Evolutionary conservation across 2,888 invertebrate genomes (phyloP).

Genomic region (Apodemia zela): DNA sequence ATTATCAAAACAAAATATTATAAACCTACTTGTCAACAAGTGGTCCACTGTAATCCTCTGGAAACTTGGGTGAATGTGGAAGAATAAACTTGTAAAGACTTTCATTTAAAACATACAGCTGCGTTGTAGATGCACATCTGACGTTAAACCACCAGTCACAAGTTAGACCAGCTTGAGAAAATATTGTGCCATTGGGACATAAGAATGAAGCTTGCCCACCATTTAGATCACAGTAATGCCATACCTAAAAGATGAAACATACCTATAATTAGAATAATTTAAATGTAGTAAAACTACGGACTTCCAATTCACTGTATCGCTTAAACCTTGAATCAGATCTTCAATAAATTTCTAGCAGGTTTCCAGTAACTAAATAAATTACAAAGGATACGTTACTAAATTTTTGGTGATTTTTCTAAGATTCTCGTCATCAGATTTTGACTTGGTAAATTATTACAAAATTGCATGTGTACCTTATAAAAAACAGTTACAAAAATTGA

Average conservation of each 20-base stretch:
- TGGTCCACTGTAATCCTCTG: constrained; percentile 94
- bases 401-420: too few species aligned
- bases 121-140: constrained; percentile 89
- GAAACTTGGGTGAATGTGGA: constrained; percentile 92
- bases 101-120: constrained; percentile 93
- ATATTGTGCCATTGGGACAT: constrained; percentile 96
- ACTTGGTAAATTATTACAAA: too few species aligned
- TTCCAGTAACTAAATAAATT: too few species aligned
- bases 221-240: constrained; percentile 93
- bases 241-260: constrained; percentile 80
- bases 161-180: constrained; percentile 92
- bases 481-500: too few species aligned
- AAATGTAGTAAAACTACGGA: too few species aligned
- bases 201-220: constrained; percentile 92
- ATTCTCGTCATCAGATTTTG: too few species aligned
- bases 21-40: constrained; percentile 88
- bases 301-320: too few species aligned
- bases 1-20: neutral
- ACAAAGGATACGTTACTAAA: too few species aligned
- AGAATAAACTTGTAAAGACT: constrained; percentile 93
- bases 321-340: too few species aligned
- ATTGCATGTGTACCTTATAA: too few species aligned
- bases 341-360: too few species aligned
- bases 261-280: neutral
- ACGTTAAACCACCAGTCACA: constrained; percentile 98